These are phyloP conservation scores for Ichneumoninae sp. DNA, from an alignment of 2,888 invertebrate species.

Conservation along the genomic window DNA sequence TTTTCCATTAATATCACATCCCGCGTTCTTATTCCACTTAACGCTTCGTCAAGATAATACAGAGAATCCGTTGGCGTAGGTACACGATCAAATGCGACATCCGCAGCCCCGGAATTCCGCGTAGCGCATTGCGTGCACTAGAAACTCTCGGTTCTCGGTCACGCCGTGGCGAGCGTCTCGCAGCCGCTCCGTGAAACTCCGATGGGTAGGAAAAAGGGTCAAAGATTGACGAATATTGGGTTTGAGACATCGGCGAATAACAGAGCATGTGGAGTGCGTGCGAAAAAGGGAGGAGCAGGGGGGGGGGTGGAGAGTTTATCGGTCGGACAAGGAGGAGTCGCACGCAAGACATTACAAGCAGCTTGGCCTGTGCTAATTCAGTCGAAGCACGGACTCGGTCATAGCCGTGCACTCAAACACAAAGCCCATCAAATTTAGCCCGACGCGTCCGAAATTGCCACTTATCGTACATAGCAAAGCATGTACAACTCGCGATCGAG, in stretches of 20 bases:
- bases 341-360: conserved; percentile 68
- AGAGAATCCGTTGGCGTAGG: conserved; percentile 13
- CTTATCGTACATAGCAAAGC: background rate
- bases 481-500: background rate
- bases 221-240: conserved; percentile 15
- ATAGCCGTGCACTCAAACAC: conserved; percentile 47
- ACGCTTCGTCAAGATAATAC: background rate
- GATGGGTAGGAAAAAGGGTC: background rate
- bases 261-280: conserved; percentile 25
- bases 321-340: conserved; percentile 67
- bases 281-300: conserved; percentile 37
- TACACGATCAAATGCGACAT: background rate
- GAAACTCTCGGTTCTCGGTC: background rate
- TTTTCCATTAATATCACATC: background rate
- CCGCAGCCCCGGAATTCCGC: background rate
- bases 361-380: conserved; percentile 80
- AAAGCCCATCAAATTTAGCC: conserved; percentile 35
- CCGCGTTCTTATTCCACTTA: background rate
- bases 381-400: conserved; percentile 75
- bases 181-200: background rate
- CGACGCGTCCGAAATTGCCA: conserved; percentile 21
- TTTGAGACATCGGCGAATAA: background rate
- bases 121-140: background rate
- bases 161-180: background rate
- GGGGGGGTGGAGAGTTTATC: conserved; percentile 5